phyloP scores from a whole-genome alignment of 1,140 invertebrate genomes.

The Brachionus manjavacas region DNA sequence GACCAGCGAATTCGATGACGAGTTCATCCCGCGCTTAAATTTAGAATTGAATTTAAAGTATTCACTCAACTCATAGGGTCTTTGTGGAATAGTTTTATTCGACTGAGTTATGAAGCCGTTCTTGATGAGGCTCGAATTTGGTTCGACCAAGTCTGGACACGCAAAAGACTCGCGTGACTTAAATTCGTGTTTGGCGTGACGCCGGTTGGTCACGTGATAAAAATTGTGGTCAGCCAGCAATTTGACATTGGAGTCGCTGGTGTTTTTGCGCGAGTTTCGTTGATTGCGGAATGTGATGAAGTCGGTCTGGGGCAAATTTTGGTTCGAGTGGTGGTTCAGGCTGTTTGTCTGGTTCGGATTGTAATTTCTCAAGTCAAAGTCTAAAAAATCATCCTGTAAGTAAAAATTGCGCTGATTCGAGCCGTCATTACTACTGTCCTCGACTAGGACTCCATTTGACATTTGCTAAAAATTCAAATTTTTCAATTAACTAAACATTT shows the following conservation, averaged over 20 bases:
- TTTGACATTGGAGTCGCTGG: slow-evolving; percentile 36
- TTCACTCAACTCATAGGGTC: background rate
- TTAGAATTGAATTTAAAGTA: slow-evolving; percentile 8
- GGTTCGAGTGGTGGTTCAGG: background rate
- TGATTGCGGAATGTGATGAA: slow-evolving; percentile 33
- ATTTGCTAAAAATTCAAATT: slow-evolving; percentile 7
- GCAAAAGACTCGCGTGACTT: background rate
- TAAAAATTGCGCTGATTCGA: background rate
- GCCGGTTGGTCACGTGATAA: slow-evolving; percentile 34
- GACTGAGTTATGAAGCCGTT: background rate
- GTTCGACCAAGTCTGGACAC: slow-evolving; percentile 7
- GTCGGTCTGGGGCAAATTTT: background rate
- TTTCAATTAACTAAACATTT: background rate
- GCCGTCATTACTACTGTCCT: background rate
- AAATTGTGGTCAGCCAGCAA: slow-evolving; percentile 37
- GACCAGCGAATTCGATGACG: slow-evolving; percentile 31
- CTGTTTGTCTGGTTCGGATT: slow-evolving; percentile 2
- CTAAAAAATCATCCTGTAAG: slow-evolving; percentile 1
- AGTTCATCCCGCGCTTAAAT: slow-evolving; percentile 30
- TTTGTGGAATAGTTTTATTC: background rate
- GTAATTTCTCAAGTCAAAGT: background rate
- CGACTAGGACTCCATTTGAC: background rate
- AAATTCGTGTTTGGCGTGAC: slow-evolving; percentile 11
- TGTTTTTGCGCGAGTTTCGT: slow-evolving; percentile 33
- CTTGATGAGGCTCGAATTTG: slow-evolving; percentile 2